A percentile compares a stretch with the other conserved stretches of the same genome.
phyloP scores from a whole-genome alignment of 2,888 invertebrate genomes.

The Thalpophila matura region DNA sequence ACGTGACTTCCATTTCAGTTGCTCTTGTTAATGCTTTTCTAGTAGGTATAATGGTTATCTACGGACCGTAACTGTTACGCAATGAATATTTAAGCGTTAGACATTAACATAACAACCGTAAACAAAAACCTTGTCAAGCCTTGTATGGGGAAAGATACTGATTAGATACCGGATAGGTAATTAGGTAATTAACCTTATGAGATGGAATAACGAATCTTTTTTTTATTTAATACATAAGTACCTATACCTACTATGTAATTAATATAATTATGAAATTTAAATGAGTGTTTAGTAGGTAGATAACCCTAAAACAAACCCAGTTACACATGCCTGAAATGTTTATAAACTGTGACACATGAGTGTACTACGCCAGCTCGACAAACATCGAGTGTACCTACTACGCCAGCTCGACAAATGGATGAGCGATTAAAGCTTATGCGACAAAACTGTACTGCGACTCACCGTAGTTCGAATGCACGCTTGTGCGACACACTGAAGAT shows the following conservation, averaged over 20 bases:
- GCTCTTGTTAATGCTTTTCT: constrained; percentile 49
- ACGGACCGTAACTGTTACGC: constrained; percentile 50
- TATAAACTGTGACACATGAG: constrained; percentile 19
- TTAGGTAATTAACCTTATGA: constrained; percentile 21
- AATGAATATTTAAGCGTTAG: constrained; percentile 41
- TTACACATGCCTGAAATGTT: constrained; percentile 1
- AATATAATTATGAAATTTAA: no score
- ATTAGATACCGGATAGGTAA: no score
- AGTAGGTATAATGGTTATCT: constrained; percentile 42
- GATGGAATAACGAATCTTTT: no score
- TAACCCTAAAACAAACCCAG: background rate
- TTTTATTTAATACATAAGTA: no score
- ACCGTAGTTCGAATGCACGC: no score
- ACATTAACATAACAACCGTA: constrained; percentile 45
- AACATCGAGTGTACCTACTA: no score
- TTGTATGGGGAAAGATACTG: constrained; percentile 18
- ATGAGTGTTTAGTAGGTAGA: background rate
- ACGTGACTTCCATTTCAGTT: constrained; percentile 57
- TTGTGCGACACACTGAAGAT: no score
- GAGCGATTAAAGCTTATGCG: no score
- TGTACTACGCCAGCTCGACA: no score
- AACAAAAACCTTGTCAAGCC: constrained; percentile 39
- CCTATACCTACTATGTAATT: no score
- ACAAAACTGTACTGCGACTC: no score
- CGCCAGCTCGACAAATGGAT: no score